Evolutionary conservation across 2,888 invertebrate species (phyloP).

Genomic region (Synanthedon vespiformis): DNA sequence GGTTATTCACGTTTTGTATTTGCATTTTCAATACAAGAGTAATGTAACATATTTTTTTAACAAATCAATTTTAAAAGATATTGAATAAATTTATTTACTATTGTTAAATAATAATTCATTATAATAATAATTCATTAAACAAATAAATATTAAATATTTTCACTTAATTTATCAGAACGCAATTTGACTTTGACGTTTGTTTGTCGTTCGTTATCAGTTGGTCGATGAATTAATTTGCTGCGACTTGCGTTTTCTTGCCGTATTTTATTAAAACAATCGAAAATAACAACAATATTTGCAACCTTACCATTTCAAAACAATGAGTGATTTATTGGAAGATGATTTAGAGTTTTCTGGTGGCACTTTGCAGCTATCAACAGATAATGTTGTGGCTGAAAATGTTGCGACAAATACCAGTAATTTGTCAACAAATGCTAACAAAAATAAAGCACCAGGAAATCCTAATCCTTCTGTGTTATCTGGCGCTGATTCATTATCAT

Average conservation of each 20-base stretch:
- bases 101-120: too few relatives aligned
- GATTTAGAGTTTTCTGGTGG: conserved; percentile 71
- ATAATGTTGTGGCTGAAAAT: conserved; percentile 23
- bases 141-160: too few relatives aligned
- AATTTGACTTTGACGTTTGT: neutral
- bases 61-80: too few relatives aligned
- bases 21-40: too few relatives aligned
- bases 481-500: conserved; percentile 57
- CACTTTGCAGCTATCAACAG: conserved; percentile 55
- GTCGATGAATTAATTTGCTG: too few relatives aligned
- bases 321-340: conserved; percentile 65
- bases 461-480: conserved; percentile 55
- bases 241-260: neutral
- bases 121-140: too few relatives aligned
- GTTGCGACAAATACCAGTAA: conserved; percentile 24
- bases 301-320: conserved; percentile 10
- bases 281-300: neutral
- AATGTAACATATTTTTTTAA: too few relatives aligned
- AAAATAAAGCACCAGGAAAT: conserved; percentile 28
- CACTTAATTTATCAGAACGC: too few relatives aligned
- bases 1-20: too few relatives aligned
- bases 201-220: too few relatives aligned
- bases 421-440: conserved; percentile 25
- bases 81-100: too few relatives aligned
- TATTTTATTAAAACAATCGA: neutral